phyloP scores from a whole-genome alignment of 2,797 vertebrate genomes.

The Austrolebias charrua region DNA sequence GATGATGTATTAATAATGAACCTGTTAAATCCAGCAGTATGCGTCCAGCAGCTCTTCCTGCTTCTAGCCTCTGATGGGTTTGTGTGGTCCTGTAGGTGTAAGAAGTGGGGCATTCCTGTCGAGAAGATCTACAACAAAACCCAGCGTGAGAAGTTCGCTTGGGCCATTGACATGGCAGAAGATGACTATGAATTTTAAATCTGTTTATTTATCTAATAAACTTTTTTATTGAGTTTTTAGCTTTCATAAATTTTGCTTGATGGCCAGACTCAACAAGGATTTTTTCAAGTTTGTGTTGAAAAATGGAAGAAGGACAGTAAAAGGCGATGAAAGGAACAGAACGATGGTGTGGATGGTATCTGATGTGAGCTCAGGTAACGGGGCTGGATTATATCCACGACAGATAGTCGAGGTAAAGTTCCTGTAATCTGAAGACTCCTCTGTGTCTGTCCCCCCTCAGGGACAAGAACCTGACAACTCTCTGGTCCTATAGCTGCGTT shows the following conservation, averaged over 20 bases:
- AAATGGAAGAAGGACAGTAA: constrained; percentile 20
- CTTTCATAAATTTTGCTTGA: constrained; percentile 71
- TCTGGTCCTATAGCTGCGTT: constrained; percentile 79
- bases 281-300: constrained; percentile 52
- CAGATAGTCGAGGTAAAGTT: constrained; percentile 51
- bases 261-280: constrained; percentile 63
- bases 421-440: constrained; percentile 58
- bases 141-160: constrained; percentile 96
- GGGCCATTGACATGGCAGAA: constrained; percentile 97
- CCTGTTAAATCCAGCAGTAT: neutral
- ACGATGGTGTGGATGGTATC: constrained; percentile 55
- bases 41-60: neutral
- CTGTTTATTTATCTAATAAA: constrained; percentile 67
- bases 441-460: constrained; percentile 40
- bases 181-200: constrained; percentile 94
- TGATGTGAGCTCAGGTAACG: constrained; percentile 64
- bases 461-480: constrained; percentile 58
- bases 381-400: constrained; percentile 58
- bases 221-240: constrained; percentile 65
- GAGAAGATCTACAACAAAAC: constrained; percentile 99
- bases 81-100: constrained; percentile 82
- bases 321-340: constrained; percentile 41
- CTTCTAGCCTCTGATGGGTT: neutral
- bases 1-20: constrained; percentile 11
- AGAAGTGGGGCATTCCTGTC: constrained; percentile 91